phyloP scores from a whole-genome alignment of 2,113 vertebrate species.

The Chroicocephalus ridibundus region DNA sequence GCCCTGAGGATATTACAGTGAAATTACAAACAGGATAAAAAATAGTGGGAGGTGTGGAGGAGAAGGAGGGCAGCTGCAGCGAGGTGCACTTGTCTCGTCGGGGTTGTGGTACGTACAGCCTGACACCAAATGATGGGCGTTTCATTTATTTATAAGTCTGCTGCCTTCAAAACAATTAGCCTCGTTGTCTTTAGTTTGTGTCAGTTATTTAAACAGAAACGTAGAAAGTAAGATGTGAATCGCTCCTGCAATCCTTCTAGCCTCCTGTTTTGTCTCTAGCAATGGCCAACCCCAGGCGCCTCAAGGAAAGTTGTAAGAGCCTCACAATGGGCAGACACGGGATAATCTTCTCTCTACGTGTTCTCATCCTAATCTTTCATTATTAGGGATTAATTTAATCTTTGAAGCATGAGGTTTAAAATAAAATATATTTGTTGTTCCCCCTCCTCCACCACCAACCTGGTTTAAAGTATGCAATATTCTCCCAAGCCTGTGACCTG shows the following conservation, averaged over 20 bases:
- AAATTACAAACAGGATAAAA: constrained; percentile 49
- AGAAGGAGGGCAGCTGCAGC: neutral
- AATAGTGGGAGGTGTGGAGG: neutral
- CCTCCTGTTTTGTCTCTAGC: neutral
- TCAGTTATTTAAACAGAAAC: neutral
- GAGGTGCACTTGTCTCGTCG: neutral
- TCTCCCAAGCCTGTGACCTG: neutral
- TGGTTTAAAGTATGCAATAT: neutral
- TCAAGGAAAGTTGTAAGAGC: constrained; percentile 8
- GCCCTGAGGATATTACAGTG: constrained; percentile 48
- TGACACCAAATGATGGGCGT: neutral
- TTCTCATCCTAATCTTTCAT: constrained; percentile 40
- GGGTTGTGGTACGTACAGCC: neutral
- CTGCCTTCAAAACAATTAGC: constrained; percentile 8
- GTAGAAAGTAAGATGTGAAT: neutral
- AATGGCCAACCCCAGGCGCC: neutral
- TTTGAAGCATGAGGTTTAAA: constrained; percentile 16
- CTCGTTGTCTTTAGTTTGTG: neutral
- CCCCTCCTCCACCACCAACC: neutral
- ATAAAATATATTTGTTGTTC: neutral
- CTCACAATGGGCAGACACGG: constrained; percentile 13
- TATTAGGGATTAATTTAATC: constrained; percentile 54
- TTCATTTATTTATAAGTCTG: neutral
- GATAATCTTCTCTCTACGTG: constrained; percentile 30
- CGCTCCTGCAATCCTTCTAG: neutral